Evolutionary conservation across 2,888 invertebrate species (phyloP), one percentile per base, ranked within the genome.

Genomic region (Agonopterix arenella): DNA sequence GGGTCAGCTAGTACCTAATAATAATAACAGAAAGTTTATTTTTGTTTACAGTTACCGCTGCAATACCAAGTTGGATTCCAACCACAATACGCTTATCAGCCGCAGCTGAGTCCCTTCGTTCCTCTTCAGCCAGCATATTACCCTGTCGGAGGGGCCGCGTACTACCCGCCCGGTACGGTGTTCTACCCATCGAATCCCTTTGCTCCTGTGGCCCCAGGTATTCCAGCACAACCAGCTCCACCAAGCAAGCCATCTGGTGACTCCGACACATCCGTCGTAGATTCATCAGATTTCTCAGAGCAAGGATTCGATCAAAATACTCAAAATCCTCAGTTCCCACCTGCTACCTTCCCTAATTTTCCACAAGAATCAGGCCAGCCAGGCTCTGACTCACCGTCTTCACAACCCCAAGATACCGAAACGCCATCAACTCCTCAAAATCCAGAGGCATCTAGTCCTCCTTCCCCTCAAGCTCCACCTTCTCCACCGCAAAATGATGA

Each of bases 181-280:
- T 66, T 70, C 50, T 84, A 80, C 52, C 82, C 80, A 1, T 56
- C 68, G 9, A 52, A 61, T 8, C 36, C 65, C 10, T 55, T 57
- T 1, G 51, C 61, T 36, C 58, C 71, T 28, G 46, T 56, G n/a
- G 51, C 59, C 9, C 72, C 80, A 1, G 41, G 42, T 37, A 51
- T 13, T 52, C 61, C 42, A 46, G 53, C 36, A 56, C 68, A 46
- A 11, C 53, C 46, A 13, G 48, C 48, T 11, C 53, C 76, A 1
- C 50, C 66, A 36, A 68, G 73, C 48, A 61, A 66, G 46, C 63
- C 70, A 9, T 54, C 66, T 0, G 80, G 80, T 4, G 85, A 85
- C 48, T 65, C 75, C 11, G 86, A 88, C 47, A 70, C 83, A 1
- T 63, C 83, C n/a, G 79, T 88, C 0, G 65, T 88, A 40, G 88